Base-by-base conservation (phyloP, 2,113 vertebrate species). In the Paramormyrops kingsleyae region DNA sequence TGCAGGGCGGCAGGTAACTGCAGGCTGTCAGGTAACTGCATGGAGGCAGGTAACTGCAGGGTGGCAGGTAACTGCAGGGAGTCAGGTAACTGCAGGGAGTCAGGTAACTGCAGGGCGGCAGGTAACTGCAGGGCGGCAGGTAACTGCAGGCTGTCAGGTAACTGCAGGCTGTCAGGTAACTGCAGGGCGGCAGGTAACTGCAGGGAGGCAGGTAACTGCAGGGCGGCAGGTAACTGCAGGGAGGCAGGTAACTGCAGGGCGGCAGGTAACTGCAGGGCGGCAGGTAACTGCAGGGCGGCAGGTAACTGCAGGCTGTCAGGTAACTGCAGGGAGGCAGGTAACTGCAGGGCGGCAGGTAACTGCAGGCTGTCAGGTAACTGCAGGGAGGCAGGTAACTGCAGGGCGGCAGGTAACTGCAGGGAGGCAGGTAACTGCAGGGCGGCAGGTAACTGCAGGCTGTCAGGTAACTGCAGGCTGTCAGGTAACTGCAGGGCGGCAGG, bases 61-160 rank as follows among this genome's bases (percentile, higher is more conserved):
- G 39, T 9, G 12, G 31, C 24, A 5, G 31, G 59, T 3, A 4
- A 42, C 94, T 95, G 50, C 96, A 95, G 88, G 97, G 96, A 0
- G 91, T 95, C 94, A 97, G 98, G 98, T 99, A 94, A 47, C 13
- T 2, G 12, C 1, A 66, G 46, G 24, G 24, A 4, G 5, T 5
- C 44, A 46, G 44, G 5, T 46, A 46, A 46, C 44, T 6, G 44
- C 44, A 46, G 44, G 39, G 39, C 2, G 39, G 39, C 44, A 44
- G 44, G 44, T 44, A 94, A 47, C 13, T 2, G 12, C 3, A 66
- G 46, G 24, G 39, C 2, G 39, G 39, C 39, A 39, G 39, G 39
- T 39, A 39, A 39, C 94, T 95, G 50, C 96, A 95, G 88, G 97
- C 96, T 0, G 91, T 95, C 94, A 97, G 98, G 98, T 99, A 94